Base-by-base conservation (phyloP, 1,140 invertebrate genomes). In the Procambarus clarkii region DNA sequence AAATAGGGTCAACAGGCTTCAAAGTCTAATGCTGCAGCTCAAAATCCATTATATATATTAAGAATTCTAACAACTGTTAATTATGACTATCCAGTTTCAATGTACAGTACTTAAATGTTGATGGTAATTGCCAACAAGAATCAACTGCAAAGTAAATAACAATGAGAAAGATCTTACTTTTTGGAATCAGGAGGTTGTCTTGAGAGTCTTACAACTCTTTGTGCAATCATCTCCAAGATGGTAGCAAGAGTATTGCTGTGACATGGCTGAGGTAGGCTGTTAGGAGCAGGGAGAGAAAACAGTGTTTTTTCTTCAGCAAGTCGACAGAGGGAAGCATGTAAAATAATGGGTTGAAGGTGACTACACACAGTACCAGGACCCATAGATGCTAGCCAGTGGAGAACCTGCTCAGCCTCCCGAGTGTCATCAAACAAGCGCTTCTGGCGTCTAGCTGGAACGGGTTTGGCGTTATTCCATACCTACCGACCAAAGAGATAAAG, bases 391-490 rank as follows among this genome's bases (percentile, higher is more conserved):
- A 99, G 94, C 94, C 96, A 98, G 94, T 99, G 97, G 24, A 99
- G 94, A 60, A 98, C 97, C 95, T 98, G 98, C 94, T 99, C 97
- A 0, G 98, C 98, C 95, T 99, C 98, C 81, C 97, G 96, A 0
- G 98, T 98, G 93, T 99, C 98, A 94, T 99, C 98, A 94, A 99
- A 99, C 1, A 99, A 95, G 80, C 98, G 96, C 94, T 97, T 97
- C 94, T 99, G 99, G 71, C 97, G 95, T 78, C 96, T 95, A 0
- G 98, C 98, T 0, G 98, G 98, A 15, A 99, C 96, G 0, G 98
- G 96, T 92, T 97, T 96, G 0, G 98, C 97, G 87, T 93, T 95
- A 74, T 97, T 96, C 93, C 95, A 94, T 97, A 93, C 92, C 91
- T 92, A 34, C 34, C 8, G 24, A 64, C 46, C 9, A 85, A n/a